Evolutionary conservation across 2,113 vertebrate species (phyloP).

Genomic region (Glaucidium brasilianum): DNA sequence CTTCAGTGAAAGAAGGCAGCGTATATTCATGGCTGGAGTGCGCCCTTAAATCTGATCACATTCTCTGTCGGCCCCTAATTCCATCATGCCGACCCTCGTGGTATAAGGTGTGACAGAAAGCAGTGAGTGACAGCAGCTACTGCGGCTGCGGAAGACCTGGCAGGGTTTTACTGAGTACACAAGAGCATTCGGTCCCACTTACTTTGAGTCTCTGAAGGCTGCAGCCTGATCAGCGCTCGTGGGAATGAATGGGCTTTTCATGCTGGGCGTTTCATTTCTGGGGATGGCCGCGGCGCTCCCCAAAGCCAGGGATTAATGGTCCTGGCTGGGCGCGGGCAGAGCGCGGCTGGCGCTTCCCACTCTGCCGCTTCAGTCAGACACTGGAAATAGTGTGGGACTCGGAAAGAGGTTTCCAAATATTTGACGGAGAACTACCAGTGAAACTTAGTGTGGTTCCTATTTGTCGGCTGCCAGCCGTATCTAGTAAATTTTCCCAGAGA

Average conservation of each 20-base stretch:
- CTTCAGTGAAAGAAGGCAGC: neutral
- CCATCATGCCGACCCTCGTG: neutral
- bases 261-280: slow-evolving; percentile 42
- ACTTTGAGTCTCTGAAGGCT: neutral
- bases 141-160: neutral
- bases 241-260: slow-evolving; percentile 53
- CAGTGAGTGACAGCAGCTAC: neutral
- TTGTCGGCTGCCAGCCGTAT: neutral
- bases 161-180: neutral
- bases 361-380: neutral
- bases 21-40: neutral
- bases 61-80: neutral
- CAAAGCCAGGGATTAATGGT: neutral
- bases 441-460: neutral
- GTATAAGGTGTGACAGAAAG: neutral
- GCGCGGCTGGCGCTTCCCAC: neutral
- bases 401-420: slow-evolving; percentile 29
- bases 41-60: neutral
- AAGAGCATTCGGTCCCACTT: neutral
- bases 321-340: neutral
- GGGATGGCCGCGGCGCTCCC: neutral
- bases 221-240: neutral
- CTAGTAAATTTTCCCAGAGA: slow-evolving; percentile 11
- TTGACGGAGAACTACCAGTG: neutral
- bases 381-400: neutral